A percentile compares a stretch with the other conserved stretches of the same genome.
These are phyloP conservation scores for Geophilus truncorum DNA, from an alignment of 2,888 invertebrate species.

Conservation along the genomic window DNA sequence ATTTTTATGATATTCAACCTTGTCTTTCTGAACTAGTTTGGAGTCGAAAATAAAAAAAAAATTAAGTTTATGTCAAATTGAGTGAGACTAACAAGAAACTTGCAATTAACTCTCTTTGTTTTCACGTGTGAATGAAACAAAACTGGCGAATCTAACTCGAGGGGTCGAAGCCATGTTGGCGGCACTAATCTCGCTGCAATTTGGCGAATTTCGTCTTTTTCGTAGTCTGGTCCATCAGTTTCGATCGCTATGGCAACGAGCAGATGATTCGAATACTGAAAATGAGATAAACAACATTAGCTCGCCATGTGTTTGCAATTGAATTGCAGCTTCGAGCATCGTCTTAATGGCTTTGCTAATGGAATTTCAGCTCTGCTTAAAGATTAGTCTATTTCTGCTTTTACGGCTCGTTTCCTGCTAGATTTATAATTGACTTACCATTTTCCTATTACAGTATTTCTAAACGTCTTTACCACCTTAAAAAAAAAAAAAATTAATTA, in stretches of 20 bases:
- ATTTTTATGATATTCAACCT: not conserved
- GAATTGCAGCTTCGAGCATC: too few relatives aligned
- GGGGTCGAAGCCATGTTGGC: not conserved
- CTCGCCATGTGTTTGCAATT: not conserved
- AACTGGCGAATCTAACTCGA: not conserved
- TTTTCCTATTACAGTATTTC: too few relatives aligned
- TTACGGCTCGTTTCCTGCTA: too few relatives aligned
- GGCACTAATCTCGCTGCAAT: not conserved
- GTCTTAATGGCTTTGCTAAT: too few relatives aligned
- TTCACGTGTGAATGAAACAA: not conserved
- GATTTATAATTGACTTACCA: too few relatives aligned
- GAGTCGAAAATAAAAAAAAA: too few relatives aligned
- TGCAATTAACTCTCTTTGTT: not conserved
- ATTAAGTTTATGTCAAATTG: too few relatives aligned
- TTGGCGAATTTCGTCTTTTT: not conserved
- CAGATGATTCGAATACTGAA: conserved; percentile 20
- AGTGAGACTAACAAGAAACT: too few relatives aligned
- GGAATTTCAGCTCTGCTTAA: too few relatives aligned
- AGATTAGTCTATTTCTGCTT: too few relatives aligned
- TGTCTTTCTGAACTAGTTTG: not conserved
- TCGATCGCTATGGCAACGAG: not conserved
- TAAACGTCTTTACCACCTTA: too few relatives aligned
- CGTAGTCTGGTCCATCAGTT: not conserved
- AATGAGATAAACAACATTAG: not conserved
- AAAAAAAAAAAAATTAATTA: too few relatives aligned